Evolutionary conservation across 2,888 invertebrate genomes (phyloP), one percentile per base, ranked within the genome.

Genomic region (Oscheius sp.): DNA sequence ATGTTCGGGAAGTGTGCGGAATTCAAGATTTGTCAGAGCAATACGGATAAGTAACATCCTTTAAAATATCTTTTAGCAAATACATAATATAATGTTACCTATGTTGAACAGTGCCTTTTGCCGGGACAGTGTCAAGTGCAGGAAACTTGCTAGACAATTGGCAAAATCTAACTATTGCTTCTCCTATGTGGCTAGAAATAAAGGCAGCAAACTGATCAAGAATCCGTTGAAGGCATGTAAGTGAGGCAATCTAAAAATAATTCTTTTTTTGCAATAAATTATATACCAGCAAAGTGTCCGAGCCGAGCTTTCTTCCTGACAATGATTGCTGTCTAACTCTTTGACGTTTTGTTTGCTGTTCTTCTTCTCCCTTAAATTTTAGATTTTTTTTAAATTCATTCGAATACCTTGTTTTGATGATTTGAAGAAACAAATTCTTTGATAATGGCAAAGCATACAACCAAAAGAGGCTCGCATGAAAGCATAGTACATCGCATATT

Each of bases 181-280:
- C 72, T 0, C 72, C 71, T 12, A 78, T 65, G 17, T 76, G 67
- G 23, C 71, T 72, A n/a, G 72, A 58, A 48, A 79, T 72, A 69
- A 82, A 80, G 8, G 78, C 65, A 0, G 78, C 71, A 58, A 77
- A 78, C 52, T 80, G 73, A 52, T 82, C 81, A 20, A 82, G 72
- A 17, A 84, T 65, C 20, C 83, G 72, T 66, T 84, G 82, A 33
- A 77, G 66, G 66, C 82, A 83, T 0, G 84, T 83, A 39, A 84
- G 70, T 0, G 84, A 75, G 65, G 83, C 82, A 42, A 84, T 76
- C 76, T 82, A 81, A 70, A 27, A 37, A 33, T 4, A 34, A 29
- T 20, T 8, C n/a, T n/a, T n/a, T 31, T 4, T 10, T 31, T 23
- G 23, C 48, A 63, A 46, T 46, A 4, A 37, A 39, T 15, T 34